These are phyloP conservation scores for Hydrocynus forskahlii DNA, from an alignment of 2,797 vertebrate genomes.

Conservation along the genomic window DNA sequence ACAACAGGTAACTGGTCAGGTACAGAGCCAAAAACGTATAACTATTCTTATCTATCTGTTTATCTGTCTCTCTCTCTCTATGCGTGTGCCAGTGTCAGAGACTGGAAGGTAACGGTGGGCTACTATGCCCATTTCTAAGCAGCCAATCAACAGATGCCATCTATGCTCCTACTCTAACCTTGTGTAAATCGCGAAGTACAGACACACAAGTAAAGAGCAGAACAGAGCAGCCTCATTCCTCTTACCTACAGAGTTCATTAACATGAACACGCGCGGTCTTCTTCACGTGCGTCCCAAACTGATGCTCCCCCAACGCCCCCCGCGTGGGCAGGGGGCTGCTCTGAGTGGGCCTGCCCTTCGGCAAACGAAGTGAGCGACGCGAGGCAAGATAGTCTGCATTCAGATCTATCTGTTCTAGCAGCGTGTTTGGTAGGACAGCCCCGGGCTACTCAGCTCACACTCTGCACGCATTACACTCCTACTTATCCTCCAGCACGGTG, in stretches of 20 bases:
- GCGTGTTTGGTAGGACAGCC: neutral
- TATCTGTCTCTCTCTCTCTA: too few species aligned
- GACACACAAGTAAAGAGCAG: neutral
- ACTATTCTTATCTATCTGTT: too few species aligned
- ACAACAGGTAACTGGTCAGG: too few species aligned
- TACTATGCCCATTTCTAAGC: too few species aligned
- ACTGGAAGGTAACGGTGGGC: too few species aligned
- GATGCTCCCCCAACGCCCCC: neutral
- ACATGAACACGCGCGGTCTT: neutral
- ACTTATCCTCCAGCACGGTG: neutral
- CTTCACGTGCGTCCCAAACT: neutral
- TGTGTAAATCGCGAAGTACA: neutral
- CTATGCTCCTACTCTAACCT: too few species aligned
- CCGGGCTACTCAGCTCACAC: neutral
- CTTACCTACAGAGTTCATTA: slow-evolving; percentile 15
- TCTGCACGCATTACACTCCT: neutral
- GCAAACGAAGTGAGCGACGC: neutral
- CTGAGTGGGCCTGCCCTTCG: neutral
- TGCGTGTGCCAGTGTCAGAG: too few species aligned
- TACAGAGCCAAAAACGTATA: too few species aligned
- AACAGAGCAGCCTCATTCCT: too few species aligned
- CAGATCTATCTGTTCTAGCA: neutral
- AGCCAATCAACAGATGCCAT: too few species aligned
- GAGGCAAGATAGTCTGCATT: neutral
- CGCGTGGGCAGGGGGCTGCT: neutral